phyloP scores from a whole-genome alignment of 2,797 vertebrate genomes.

The Poeciliopsis turneri region DNA sequence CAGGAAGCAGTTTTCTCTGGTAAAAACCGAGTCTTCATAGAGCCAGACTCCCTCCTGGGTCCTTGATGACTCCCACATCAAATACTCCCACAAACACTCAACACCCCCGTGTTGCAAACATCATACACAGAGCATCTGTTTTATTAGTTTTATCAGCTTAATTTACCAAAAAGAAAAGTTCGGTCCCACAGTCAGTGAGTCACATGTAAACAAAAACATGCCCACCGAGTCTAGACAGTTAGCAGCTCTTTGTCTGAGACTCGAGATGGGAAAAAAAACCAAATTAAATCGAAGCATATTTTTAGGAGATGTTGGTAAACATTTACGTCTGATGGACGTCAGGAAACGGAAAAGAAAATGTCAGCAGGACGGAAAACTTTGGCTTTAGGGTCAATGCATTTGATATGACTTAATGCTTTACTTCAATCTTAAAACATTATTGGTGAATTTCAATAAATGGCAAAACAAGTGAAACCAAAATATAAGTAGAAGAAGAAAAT shows the following conservation, averaged over 20 bases:
- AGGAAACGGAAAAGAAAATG: conserved; percentile 23
- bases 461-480: conserved; percentile 12
- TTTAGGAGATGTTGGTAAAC: conserved; percentile 31
- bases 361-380: conserved; percentile 36
- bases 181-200: conserved; percentile 60
- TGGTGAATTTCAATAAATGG: not conserved
- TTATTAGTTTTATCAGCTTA: conserved; percentile 64
- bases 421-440: not conserved
- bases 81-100: conserved; percentile 66
- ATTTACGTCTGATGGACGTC: conserved; percentile 14
- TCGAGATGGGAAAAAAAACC: conserved; percentile 30
- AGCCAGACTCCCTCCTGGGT: conserved; percentile 69
- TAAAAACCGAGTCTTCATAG: conserved; percentile 66
- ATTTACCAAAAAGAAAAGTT: conserved; percentile 54
- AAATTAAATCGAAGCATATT: conserved; percentile 37
- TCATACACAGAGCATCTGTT: conserved; percentile 45
- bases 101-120: conserved; percentile 53
- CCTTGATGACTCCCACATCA: conserved; percentile 76
- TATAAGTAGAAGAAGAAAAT: conserved; percentile 17
- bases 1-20: conserved; percentile 70
- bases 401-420: conserved; percentile 12
- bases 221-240: conserved; percentile 49
- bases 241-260: conserved; percentile 41
- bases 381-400: conserved; percentile 23
- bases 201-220: conserved; percentile 63